phyloP scores from a whole-genome alignment of 2,888 invertebrate genomes.

The Mantis religiosa region DNA sequence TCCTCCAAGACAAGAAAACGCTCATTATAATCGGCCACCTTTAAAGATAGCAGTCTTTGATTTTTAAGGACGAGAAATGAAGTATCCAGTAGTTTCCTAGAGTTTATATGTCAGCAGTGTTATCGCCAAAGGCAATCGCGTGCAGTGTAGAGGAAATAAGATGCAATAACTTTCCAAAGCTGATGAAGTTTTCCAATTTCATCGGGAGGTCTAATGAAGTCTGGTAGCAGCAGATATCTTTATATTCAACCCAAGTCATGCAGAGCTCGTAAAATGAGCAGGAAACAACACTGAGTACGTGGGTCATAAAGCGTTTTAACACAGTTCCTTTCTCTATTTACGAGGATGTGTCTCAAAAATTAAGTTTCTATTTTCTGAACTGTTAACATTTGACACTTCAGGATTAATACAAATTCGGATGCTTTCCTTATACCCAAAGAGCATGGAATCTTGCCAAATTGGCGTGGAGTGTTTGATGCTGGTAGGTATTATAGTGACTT shows the following conservation, averaged over 20 bases:
- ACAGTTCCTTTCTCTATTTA: neutral
- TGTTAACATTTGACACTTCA: no score
- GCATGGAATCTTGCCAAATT: no score
- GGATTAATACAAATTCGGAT: no score
- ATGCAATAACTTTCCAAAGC: neutral
- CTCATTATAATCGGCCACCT: no score
- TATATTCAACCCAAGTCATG: neutral
- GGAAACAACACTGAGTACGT: neutral
- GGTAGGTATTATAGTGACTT: no score
- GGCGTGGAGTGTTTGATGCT: no score
- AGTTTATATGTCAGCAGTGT: neutral
- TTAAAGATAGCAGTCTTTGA: neutral
- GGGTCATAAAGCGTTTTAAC: neutral
- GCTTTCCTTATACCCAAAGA: no score
- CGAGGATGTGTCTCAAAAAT: neutral
- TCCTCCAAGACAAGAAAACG: no score
- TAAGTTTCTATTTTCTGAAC: no score
- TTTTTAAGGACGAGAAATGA: neutral
- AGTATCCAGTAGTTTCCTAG: neutral
- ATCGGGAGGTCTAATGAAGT: neutral
- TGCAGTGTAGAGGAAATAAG: neutral
- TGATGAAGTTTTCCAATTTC: neutral
- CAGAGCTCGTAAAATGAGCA: neutral
- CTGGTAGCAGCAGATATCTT: neutral
- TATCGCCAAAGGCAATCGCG: neutral